Base-by-base conservation (phyloP, 2,113 vertebrate genomes). In the Puma concolor region DNA sequence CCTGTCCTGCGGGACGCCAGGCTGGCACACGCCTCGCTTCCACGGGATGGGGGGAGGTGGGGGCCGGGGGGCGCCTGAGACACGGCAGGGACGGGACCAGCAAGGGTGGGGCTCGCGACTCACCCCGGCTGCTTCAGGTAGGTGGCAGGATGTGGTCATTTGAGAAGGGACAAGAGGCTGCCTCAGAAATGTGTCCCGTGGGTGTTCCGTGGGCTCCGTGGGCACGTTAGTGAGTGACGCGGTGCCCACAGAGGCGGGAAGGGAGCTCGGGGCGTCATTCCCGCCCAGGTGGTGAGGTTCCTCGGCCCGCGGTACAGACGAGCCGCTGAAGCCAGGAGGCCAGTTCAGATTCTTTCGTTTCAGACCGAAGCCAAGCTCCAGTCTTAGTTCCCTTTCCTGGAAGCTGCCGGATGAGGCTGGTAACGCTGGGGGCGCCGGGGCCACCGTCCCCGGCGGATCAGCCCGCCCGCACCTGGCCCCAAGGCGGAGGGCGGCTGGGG, bases 1-100 rank as follows among this genome's bases (percentile, higher is more conserved):
- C 8, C n/a, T 10, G 44, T 41, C 27, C 13, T 0, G 10, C 9
- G 4, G 19, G 50, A 29, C 13, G 1, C 4, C 1, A 0, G 60
- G 17, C 11, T 0, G 0, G 31, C 19, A 7, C 0, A 7, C 4
- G 0, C 71, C 19, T 0, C 1, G 25, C n/a, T 41, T 60, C 66
- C 5, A 27, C 7, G 4, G 52, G 5, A 1, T 4, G n/a, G 50
- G 52, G 1, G 10, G 33, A 31, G 41, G 69, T n/a, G 44, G 74
- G 33, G 14, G 25, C 29, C 2, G 3, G 2, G 2, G 94, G 67
- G 0, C 0, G 1, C 67, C 64, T 0, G 27, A 1, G 23, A 19
- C 21, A 0, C 0, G 1, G 41, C 54, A 4, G 48, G 44, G 67
- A 44, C 6, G 1, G 23, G 33, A 33, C 79, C n/a, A 3, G 36